phyloP scores from a whole-genome alignment of 2,113 vertebrate species.

The Hipposideros armiger region DNA sequence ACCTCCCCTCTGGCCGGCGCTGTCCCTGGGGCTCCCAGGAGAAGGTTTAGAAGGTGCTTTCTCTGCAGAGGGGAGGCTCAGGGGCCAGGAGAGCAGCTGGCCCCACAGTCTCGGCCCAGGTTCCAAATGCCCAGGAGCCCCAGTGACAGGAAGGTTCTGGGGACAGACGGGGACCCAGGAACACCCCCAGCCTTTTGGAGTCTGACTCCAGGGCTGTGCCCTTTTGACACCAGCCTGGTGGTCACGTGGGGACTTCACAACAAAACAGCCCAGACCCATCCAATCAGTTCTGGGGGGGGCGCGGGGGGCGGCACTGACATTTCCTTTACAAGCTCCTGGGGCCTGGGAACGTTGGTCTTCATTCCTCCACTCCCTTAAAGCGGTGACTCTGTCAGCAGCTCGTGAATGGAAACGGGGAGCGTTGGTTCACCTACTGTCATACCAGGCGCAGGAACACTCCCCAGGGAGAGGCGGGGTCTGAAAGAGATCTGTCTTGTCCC shows the following conservation, averaged over 20 bases:
- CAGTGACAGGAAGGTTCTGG: not conserved
- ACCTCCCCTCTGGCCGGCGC: not conserved
- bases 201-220: not conserved
- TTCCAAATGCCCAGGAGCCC: not conserved
- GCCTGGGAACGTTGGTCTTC: not conserved
- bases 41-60: not conserved
- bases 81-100: fast-evolving
- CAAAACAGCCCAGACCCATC: not conserved
- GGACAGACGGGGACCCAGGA: not conserved
- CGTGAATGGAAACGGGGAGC: not conserved
- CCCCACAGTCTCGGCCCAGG: not conserved
- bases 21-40: not conserved
- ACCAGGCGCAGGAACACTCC: not conserved
- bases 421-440: fast-evolving
- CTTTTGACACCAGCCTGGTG: not conserved
- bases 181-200: not conserved
- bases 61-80: not conserved
- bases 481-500: not conserved
- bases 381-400: not conserved
- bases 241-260: not conserved
- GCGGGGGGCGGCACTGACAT: fast-evolving
- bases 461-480: not conserved
- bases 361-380: not conserved
- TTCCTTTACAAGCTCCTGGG: not conserved
- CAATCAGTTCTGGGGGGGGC: too few species aligned